Percentiles rank a stretch among this genome's conserved stretches.
Evolutionary conservation across 2,888 invertebrate species (phyloP).

Genomic region (Ennomos fuscantarius): DNA sequence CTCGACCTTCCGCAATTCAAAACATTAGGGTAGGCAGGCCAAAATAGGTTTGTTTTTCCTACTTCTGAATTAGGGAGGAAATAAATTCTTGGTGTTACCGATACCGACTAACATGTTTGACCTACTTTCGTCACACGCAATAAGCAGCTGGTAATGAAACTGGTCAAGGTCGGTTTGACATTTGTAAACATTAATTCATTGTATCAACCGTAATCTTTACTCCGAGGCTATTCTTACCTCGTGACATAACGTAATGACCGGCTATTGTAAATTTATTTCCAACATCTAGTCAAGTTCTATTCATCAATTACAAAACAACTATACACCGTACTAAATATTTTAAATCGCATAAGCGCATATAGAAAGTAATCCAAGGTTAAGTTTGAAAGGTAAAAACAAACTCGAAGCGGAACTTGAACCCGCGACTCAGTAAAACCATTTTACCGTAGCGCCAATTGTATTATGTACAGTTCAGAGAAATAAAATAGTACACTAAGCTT

Average conservation of each 20-base stretch:
- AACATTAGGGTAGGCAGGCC: background rate
- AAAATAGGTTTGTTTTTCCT: background rate
- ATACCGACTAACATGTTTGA: conserved; percentile 18
- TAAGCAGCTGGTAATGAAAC: conserved; percentile 19
- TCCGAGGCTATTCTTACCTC: no score
- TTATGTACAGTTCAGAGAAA: no score
- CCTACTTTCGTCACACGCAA: conserved; percentile 23
- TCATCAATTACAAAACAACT: background rate
- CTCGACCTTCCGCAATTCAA: background rate
- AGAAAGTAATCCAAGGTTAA: no score
- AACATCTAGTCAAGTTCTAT: no score
- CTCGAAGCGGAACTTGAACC: no score
- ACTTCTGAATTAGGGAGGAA: conserved; percentile 1
- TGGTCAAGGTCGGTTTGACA: conserved; percentile 24
- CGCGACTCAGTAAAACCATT: no score
- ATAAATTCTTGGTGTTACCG: conserved; percentile 9
- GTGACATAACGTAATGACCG: no score
- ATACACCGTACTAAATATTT: no score
- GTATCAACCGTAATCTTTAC: background rate
- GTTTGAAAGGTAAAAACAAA: no score
- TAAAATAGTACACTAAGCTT: no score
- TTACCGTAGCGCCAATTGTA: no score
- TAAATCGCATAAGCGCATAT: background rate
- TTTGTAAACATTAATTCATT: conserved; percentile 14
- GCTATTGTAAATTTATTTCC: no score